phyloP scores from a whole-genome alignment of 1,140 invertebrate genomes.

The Trissolcus basalis region DNA sequence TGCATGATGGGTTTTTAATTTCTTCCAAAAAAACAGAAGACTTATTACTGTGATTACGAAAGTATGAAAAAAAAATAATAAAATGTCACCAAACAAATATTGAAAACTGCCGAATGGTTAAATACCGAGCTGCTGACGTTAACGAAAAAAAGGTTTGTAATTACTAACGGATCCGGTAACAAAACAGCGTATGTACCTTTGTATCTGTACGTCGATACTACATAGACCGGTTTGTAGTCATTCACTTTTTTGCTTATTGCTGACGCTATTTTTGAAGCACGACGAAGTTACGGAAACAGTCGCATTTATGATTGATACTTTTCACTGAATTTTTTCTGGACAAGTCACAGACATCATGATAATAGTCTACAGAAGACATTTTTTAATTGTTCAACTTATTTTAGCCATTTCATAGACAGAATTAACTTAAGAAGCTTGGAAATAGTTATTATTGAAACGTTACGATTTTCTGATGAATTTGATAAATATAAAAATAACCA shows the following conservation, averaged over 20 bases:
- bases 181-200: slow-evolving; percentile 41
- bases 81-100: slow-evolving; percentile 18
- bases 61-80: not conserved
- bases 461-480: too few relatives aligned
- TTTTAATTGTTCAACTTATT: too few relatives aligned
- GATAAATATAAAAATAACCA: too few relatives aligned
- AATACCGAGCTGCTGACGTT: slow-evolving; percentile 36
- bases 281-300: slow-evolving; percentile 18
- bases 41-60: slow-evolving; percentile 3
- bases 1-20: too few relatives aligned
- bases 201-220: slow-evolving; percentile 43
- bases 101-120: slow-evolving; percentile 38
- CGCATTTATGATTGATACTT: not conserved
- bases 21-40: too few relatives aligned
- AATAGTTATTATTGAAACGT: too few relatives aligned
- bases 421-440: too few relatives aligned
- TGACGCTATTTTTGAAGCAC: slow-evolving; percentile 44
- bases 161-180: slow-evolving; percentile 48
- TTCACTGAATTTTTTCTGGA: not conserved
- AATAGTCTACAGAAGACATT: too few relatives aligned
- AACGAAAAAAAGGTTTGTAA: slow-evolving; percentile 45
- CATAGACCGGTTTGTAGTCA: slow-evolving; percentile 40
- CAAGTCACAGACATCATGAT: too few relatives aligned
- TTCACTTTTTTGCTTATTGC: slow-evolving; percentile 47
- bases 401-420: too few relatives aligned